Evolutionary conservation across 2,888 invertebrate species (phyloP).

Genomic region (Cetonia aurata): DNA sequence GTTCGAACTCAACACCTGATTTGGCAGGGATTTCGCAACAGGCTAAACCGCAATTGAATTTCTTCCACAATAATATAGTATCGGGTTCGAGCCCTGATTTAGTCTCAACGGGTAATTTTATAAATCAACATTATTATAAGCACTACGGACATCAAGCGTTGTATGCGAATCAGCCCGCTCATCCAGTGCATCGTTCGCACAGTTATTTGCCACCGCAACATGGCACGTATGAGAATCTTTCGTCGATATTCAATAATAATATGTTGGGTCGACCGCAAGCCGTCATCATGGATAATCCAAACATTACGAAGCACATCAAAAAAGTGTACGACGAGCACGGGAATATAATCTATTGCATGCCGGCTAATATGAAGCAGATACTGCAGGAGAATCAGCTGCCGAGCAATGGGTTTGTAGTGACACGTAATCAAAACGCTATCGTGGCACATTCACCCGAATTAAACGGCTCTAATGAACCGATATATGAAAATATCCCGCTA

Average conservation of each 20-base stretch:
- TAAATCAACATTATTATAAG: slow-evolving; percentile 66
- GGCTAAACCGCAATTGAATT: slow-evolving; percentile 60
- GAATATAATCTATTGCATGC: slow-evolving; percentile 75
- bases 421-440: slow-evolving; percentile 66
- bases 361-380: slow-evolving; percentile 67
- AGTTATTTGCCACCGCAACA: slow-evolving; percentile 69
- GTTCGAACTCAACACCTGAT: slow-evolving; percentile 86
- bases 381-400: slow-evolving; percentile 64
- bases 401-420: slow-evolving; percentile 68
- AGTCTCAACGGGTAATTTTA: slow-evolving; percentile 78
- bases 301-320: slow-evolving; percentile 73
- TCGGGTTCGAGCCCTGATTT: slow-evolving; percentile 84
- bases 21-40: slow-evolving; percentile 79
- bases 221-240: slow-evolving; percentile 80
- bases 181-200: slow-evolving; percentile 64
- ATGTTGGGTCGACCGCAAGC: slow-evolving; percentile 62
- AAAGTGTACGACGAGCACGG: slow-evolving; percentile 75
- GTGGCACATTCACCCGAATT: slow-evolving; percentile 62
- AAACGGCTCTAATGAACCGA: slow-evolving; percentile 76
- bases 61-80: slow-evolving; percentile 68
- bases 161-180: slow-evolving; percentile 57
- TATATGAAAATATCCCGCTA: slow-evolving; percentile 84
- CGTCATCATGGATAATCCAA: slow-evolving; percentile 71
- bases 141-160: slow-evolving; percentile 55
- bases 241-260: slow-evolving; percentile 70